phyloP scores from a whole-genome alignment of 2,797 vertebrate species.

The Xenentodon cancila region DNA sequence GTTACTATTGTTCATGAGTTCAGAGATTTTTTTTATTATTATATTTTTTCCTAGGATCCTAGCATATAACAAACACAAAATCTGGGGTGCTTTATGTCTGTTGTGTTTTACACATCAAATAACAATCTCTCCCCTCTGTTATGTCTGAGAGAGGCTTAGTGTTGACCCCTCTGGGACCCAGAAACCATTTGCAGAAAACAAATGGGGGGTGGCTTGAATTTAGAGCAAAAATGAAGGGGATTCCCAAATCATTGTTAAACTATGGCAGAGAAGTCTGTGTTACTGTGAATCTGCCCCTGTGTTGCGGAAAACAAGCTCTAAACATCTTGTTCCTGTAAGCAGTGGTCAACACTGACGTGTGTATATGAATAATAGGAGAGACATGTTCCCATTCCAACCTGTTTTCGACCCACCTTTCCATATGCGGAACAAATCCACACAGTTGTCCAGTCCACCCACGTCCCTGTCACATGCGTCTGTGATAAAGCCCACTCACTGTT shows the following conservation, averaged over 20 bases:
- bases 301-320: slow-evolving; percentile 15
- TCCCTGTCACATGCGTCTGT: slow-evolving; percentile 38
- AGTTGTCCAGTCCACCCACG: slow-evolving; percentile 2
- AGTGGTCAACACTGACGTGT: slow-evolving; percentile 49
- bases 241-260: slow-evolving; percentile 45
- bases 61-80: slow-evolving; percentile 55
- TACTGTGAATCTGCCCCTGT: slow-evolving; percentile 8
- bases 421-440: slow-evolving; percentile 41
- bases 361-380: slow-evolving; percentile 56
- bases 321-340: slow-evolving; percentile 43
- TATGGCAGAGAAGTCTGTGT: slow-evolving; percentile 11
- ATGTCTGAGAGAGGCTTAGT: slow-evolving; percentile 61
- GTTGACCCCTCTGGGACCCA: slow-evolving; percentile 50
- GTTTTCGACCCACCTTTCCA: slow-evolving; percentile 19
- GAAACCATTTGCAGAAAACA: slow-evolving; percentile 47
- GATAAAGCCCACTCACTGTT: slow-evolving; percentile 63
- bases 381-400: slow-evolving; percentile 4
- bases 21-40: slow-evolving; percentile 46
- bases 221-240: slow-evolving; percentile 42
- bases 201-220: slow-evolving; percentile 44
- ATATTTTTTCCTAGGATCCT: slow-evolving; percentile 32
- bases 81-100: slow-evolving; percentile 54
- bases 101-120: slow-evolving; percentile 73
- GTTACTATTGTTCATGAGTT: slow-evolving; percentile 62
- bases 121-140: slow-evolving; percentile 57